Percentiles rank a stretch among this genome's conserved stretches.
Evolutionary conservation across 1,140 invertebrate genomes (phyloP).

Genomic region (Drosophila virilis): DNA sequence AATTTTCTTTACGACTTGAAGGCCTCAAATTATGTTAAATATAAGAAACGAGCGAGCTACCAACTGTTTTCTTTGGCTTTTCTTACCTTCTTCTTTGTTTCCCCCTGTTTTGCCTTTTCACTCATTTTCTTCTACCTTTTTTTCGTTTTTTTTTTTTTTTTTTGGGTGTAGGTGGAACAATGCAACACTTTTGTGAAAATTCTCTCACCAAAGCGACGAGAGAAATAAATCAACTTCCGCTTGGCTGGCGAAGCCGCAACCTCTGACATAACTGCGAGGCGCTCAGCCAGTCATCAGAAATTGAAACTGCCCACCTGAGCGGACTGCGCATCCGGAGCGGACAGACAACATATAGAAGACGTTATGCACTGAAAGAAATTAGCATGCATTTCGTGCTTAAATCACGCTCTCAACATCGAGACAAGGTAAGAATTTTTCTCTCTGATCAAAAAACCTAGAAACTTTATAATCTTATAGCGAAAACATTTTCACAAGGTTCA

Average conservation of each 20-base stretch:
- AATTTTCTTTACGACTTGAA: slow-evolving; percentile 61
- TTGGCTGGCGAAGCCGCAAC: slow-evolving; percentile 49
- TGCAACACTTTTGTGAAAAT: slow-evolving; percentile 71
- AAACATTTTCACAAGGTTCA: too few relatives aligned
- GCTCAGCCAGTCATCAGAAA: slow-evolving; percentile 67
- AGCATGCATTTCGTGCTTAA: not conserved
- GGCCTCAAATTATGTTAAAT: slow-evolving; percentile 48
- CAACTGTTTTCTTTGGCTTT: slow-evolving; percentile 26
- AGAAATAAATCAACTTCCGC: slow-evolving; percentile 80
- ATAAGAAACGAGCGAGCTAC: slow-evolving; percentile 21
- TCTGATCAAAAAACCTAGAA: too few relatives aligned
- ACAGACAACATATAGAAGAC: slow-evolving; percentile 10
- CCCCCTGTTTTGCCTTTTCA: not conserved
- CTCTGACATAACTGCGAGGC: slow-evolving; percentile 72
- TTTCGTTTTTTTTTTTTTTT: not conserved
- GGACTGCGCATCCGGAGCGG: not conserved
- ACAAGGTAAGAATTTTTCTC: not conserved
- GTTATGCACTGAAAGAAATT: slow-evolving; percentile 1
- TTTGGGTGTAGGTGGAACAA: slow-evolving; percentile 62
- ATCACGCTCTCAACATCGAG: too few relatives aligned
- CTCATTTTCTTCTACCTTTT: not conserved
- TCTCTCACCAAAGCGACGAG: slow-evolving; percentile 61
- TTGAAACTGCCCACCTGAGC: slow-evolving; percentile 62
- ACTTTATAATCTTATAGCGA: too few relatives aligned
- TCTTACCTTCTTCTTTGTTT: not conserved